Evolutionary conservation across 1,140 invertebrate genomes (phyloP).

Genomic region (Octopus bimaculoides): DNA sequence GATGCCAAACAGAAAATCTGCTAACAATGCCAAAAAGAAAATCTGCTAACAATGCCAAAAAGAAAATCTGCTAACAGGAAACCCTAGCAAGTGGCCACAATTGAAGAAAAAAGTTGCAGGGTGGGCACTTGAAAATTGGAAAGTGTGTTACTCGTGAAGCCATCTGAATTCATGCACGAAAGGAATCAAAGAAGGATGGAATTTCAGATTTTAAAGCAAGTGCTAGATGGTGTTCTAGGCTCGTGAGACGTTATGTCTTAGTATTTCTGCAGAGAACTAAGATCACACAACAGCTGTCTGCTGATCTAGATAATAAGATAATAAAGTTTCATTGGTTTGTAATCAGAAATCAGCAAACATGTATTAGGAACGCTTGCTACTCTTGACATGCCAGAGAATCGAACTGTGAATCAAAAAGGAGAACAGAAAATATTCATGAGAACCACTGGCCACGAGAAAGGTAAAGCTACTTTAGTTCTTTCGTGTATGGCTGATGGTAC

Average conservation of each 20-base stretch:
- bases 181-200: no score
- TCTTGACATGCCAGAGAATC: not conserved
- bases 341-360: not conserved
- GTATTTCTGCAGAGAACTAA: slow-evolving; percentile 1
- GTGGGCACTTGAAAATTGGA: not conserved
- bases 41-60: no score
- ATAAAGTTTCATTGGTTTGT: slow-evolving; percentile 3
- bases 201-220: no score
- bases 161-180: not conserved
- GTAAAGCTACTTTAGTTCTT: not conserved
- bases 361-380: not conserved
- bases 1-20: no score
- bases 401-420: not conserved
- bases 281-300: not conserved
- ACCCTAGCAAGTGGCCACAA: not conserved
- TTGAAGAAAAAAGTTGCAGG: slow-evolving; percentile 4
- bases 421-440: not conserved
- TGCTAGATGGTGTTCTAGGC: slow-evolving; percentile 2
- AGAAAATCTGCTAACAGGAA: no score
- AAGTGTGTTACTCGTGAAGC: not conserved
- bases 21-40: no score
- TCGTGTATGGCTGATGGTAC: not conserved
- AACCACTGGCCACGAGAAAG: slow-evolving; percentile 2
- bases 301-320: not conserved
- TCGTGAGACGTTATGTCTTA: not conserved